phyloP scores from a whole-genome alignment of 35 echinoderm and acorn worm genomes.

The Diadema setosum region DNA sequence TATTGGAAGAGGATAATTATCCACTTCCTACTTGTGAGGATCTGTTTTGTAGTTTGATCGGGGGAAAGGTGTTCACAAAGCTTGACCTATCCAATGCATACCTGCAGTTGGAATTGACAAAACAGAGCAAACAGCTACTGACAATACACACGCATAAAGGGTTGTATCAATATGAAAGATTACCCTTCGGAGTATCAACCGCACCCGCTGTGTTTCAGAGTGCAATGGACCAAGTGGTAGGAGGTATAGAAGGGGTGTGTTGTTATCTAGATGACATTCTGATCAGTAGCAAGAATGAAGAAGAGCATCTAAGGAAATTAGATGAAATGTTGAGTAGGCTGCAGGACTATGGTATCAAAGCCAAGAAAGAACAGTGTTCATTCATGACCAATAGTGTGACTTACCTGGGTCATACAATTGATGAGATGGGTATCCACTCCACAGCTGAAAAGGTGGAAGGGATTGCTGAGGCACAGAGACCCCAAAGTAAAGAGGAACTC shows the following conservation, averaged over 20 bases:
- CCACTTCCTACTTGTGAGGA: conserved; percentile 43
- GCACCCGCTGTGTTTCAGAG: conserved; percentile 41
- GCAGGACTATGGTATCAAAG: conserved; percentile 32
- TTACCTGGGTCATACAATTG: conserved; percentile 41
- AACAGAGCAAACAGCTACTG: conserved; percentile 14
- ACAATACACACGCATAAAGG: conserved; percentile 62
- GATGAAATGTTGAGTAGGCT: conserved; percentile 48
- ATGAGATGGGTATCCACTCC: conserved; percentile 39
- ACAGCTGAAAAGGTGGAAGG: conserved; percentile 50
- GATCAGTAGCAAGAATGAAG: conserved; percentile 20
- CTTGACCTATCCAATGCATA: conserved; percentile 52
- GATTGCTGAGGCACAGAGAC: conserved; percentile 35
- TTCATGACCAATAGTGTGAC: conserved; percentile 39
- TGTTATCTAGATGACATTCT: conserved; percentile 65
- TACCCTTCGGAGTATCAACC: conserved; percentile 61
- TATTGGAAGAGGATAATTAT: conserved; percentile 14
- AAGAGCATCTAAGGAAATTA: conserved; percentile 19
- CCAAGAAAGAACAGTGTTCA: conserved; percentile 51
- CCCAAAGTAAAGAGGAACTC: conserved; percentile 42
- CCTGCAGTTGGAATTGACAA: conserved; percentile 33
- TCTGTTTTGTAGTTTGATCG: conserved; percentile 54
- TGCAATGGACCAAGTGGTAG: conserved; percentile 28
- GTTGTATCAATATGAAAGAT: conserved; percentile 37
- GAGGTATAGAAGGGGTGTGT: conserved; percentile 29
- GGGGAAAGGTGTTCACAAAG: conserved; percentile 40